Evolutionary conservation across 2,113 vertebrate species (phyloP).

Genomic region (Rhipidura dahli): DNA sequence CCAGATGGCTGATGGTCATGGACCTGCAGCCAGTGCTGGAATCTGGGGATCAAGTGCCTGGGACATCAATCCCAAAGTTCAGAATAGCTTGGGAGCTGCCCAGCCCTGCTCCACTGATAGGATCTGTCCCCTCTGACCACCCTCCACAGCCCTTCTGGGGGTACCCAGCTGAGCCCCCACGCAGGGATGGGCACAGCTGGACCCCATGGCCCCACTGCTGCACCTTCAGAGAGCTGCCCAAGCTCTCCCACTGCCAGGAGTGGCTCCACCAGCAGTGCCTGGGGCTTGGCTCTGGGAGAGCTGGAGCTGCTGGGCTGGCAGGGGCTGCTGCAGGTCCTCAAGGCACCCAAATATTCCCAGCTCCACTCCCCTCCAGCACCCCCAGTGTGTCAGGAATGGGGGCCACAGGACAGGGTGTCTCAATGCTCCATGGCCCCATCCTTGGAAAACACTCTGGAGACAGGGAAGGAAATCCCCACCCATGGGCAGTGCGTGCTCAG

Average conservation of each 20-base stretch:
- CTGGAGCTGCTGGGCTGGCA: background rate
- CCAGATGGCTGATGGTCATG: too few relatives aligned
- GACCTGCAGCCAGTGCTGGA: background rate
- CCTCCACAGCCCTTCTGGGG: background rate
- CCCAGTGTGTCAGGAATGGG: accelerated
- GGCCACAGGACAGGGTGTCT: background rate
- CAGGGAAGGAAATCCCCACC: background rate
- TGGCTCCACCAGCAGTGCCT: background rate
- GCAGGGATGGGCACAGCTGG: background rate
- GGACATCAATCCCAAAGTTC: accelerated
- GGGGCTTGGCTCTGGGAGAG: background rate
- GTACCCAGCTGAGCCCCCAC: accelerated
- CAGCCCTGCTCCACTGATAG: background rate
- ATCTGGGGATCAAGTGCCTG: background rate
- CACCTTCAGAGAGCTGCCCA: accelerated
- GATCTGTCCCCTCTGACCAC: background rate
- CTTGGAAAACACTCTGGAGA: accelerated
- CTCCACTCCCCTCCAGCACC: background rate
- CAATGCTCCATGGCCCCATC: accelerated
- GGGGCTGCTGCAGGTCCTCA: background rate
- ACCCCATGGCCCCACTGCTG: background rate
- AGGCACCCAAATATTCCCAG: background rate
- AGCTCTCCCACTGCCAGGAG: background rate
- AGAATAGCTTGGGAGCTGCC: background rate
- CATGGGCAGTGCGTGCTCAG: accelerated